Evolutionary conservation across 2,113 vertebrate species (phyloP), one percentile per base, ranked within the genome.

Genomic region (Barbus barbus): DNA sequence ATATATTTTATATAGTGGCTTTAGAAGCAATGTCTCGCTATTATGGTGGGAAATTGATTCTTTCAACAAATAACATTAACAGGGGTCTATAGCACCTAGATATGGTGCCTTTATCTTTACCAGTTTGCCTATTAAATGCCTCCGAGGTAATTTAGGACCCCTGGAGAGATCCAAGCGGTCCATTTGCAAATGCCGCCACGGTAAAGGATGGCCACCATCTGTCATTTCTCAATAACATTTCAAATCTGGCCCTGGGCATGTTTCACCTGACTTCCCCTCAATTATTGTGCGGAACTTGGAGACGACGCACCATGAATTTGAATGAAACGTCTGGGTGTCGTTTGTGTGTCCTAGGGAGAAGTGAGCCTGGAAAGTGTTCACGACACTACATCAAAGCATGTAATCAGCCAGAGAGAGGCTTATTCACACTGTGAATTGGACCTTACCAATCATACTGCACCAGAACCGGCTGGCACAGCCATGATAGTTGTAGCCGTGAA

Each of bases 81-180:
- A 73, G 86, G 69, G 38, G 63, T 63, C 13, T 69, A 60, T 44
- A 65, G 67, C 71, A 83, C 84, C 69, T 78, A 82, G 36, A 61
- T 63, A 53, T 85, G 76, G 84, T 48, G 77, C 80, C 28, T 85
- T 83, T 33, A 41, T 85, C 48, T 86, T 69, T 51, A 88, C 53
- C 78, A 58, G 84, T 81, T 86, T 86, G 81, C 74, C 82, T 89
- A 84, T 85, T 85, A 84, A 85, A 83, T 87, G 83, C 81, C 81
- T 87, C 77, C 84, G 16, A 72, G 58, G 86, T 89, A 87, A 89
- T 86, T 85, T 87, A 69, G 65, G 81, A 85, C 86, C 79, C 41
- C 73, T 71, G 41, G 76, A 78, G 73, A 84, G 83, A 86, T 83
- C 76, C 85, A 87, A 88, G 84, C 79, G 74, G 67, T 78, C 86